A percentile compares a stretch with the other conserved stretches of the same genome.
These are phyloP conservation scores for Pasiphila rectangulata DNA, from an alignment of 2,888 invertebrate species.

Conservation along the genomic window DNA sequence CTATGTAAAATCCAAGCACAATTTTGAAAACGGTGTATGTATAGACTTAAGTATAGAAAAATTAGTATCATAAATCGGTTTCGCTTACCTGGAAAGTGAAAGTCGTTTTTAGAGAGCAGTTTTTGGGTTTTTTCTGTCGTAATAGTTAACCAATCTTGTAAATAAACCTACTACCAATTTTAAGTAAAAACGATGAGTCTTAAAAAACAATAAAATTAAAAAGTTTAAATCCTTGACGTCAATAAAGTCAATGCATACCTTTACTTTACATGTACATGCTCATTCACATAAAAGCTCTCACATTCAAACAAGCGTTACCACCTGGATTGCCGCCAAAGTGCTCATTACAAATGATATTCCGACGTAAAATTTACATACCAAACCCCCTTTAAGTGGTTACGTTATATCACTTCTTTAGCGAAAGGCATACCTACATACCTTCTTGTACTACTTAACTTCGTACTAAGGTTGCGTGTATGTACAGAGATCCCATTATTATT, in stretches of 20 bases:
- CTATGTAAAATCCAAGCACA: too few species aligned
- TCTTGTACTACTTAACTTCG: too few species aligned
- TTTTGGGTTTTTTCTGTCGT: too few species aligned
- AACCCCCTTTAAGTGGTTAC: conserved; percentile 40
- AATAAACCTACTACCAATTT: too few species aligned
- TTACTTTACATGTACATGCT: background rate
- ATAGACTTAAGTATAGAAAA: too few species aligned
- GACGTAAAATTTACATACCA: conserved; percentile 46
- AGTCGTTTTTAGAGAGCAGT: too few species aligned
- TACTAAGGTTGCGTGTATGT: background rate
- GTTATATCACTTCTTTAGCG: conserved; percentile 17
- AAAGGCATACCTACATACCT: background rate
- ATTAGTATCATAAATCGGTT: too few species aligned
- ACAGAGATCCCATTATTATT: background rate
- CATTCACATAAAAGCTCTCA: conserved; percentile 4
- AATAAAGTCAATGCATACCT: background rate
- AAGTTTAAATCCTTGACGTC: background rate
- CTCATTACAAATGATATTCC: conserved; percentile 23
- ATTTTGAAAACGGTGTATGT: too few species aligned
- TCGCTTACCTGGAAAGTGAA: too few species aligned
- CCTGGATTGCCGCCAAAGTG: conserved; percentile 10
- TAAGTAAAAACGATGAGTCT: too few species aligned
- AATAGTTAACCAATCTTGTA: too few species aligned
- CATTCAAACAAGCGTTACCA: conserved; percentile 10
- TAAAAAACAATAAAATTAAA: background rate